Base-by-base conservation (phyloP, 2,113 vertebrate genomes). In the Anguilla rostrata region DNA sequence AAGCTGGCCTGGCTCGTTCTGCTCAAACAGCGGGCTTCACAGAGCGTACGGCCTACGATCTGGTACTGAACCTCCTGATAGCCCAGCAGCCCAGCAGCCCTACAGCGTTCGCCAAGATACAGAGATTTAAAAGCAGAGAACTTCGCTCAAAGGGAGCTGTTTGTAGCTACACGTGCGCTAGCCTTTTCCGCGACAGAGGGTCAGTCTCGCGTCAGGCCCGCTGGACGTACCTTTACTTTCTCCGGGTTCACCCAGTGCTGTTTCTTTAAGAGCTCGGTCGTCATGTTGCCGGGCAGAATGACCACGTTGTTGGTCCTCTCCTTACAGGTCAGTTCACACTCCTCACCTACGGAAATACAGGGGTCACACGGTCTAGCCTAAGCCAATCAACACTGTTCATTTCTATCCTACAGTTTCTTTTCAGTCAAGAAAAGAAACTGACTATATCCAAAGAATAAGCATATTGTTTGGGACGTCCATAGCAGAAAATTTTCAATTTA, bases 161-260 rank as follows among this genome's bases (percentile, higher is more conserved):
- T 11, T 22, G 66, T 56, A 66, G 26, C 56, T 34, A 79, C 46
- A 89, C 88, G 89, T 81, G 89, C 34, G 34, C 89, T 90, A 20
- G 60, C 60, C 79, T 87, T 81, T 41, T 29, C 40, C 5, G n/a
- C 57, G 66, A 85, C 86, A 81, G 49, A 53, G 7, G 7, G 7
- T 53, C 9, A 53, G 49, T 53, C 1, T 53, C 1, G 49, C 1
- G 49, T 53, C 8, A 53, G 12, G 57, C 16, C 40, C 43, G 29
- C 26, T 11, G 82, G 89, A 95, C 96, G 92, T 87, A 98, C 98
- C 97, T 98, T 97, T 89, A 98, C 96, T 94, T 97, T 97, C 4
- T 96, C 93, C 2, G 98, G 98, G 91, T 98, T 98, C 94, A 97
- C 96, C 98, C 97, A 98, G 94, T 99, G 95, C 88, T 97, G 93